Evolutionary conservation across 2,797 vertebrate genomes (phyloP), one percentile per base, ranked within the genome.

Genomic region (Sebastolobus alascanus): DNA sequence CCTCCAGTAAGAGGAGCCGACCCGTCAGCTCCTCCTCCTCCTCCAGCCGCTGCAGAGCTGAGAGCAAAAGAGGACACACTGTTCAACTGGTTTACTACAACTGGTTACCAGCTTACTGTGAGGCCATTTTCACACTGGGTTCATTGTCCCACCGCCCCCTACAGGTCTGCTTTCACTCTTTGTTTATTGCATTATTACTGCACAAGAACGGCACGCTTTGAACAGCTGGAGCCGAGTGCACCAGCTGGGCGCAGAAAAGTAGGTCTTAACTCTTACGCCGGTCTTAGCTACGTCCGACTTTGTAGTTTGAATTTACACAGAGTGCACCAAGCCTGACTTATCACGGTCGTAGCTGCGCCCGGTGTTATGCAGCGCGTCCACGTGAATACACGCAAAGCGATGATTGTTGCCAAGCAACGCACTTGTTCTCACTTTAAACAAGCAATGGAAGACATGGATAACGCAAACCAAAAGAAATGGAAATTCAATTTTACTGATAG

Each of bases 1-100:
- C 77, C 22, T 87, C 75, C 77, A 88, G 9, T 16, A 65, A n/a
- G 29, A 81, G 29, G 31, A 91, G 79, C 46, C 2, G 50, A 33
- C 88, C 86, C 1, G 77, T 72, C 37, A 79, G 69, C 54, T 68
- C 56, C 0, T 75, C 35, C 27, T 75, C 35, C 27, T 84, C 59
- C n/a, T 84, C 63, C 38, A 90, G 75, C 3, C n/a, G 35, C 79
- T 83, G 81, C 67, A 91, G 56, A 65, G 84, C 90, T 91, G 77
- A 74, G 13, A 38, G 37, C 18, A 18, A 54, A 4, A 20, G 3
- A 77, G 0, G 14, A 75, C 12, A 33, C 52, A 6, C 16, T 2
- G 20, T 27, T 33, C 16, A 29, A n/a, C 27, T 13, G 40, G 22
- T 58, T 66, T 35, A 29, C 68, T 18, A 2, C 10, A 13, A 6